phyloP scores from a whole-genome alignment of 2,797 vertebrate genomes.

The Podarcis siculus region DNA sequence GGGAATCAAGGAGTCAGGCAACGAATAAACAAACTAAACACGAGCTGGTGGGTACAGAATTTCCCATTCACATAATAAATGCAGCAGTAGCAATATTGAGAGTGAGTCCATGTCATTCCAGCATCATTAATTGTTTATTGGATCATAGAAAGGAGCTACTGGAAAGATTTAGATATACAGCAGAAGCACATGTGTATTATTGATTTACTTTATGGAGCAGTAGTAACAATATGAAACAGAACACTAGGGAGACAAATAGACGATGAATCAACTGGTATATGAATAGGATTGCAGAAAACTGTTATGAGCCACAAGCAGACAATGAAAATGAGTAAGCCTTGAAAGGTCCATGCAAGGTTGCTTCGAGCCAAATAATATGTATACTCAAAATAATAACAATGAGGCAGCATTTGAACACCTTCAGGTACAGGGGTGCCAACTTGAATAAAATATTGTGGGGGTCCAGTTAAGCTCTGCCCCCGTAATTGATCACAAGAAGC shows the following conservation, averaged over 20 bases:
- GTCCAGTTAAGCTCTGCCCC: no score
- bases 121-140: conserved; percentile 12
- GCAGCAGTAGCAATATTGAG: background rate
- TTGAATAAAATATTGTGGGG: no score
- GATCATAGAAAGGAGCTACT: background rate
- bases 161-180: conserved; percentile 3
- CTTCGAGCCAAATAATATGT: background rate
- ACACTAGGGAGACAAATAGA: background rate
- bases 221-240: background rate
- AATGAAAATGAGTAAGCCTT: background rate
- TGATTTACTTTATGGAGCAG: conserved; percentile 20
- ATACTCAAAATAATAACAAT: background rate
- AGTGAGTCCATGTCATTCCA: background rate
- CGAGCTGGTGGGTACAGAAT: background rate
- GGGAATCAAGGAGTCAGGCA: background rate
- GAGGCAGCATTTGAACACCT: no score
- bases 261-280: background rate
- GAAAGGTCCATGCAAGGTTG: background rate
- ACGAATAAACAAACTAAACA: background rate
- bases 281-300: background rate
- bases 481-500: no score
- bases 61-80: background rate
- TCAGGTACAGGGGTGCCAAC: no score
- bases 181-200: background rate
- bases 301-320: background rate